These are phyloP conservation scores for Junco hyemalis DNA, from an alignment of 2,113 vertebrate genomes.

Conservation along the genomic window DNA sequence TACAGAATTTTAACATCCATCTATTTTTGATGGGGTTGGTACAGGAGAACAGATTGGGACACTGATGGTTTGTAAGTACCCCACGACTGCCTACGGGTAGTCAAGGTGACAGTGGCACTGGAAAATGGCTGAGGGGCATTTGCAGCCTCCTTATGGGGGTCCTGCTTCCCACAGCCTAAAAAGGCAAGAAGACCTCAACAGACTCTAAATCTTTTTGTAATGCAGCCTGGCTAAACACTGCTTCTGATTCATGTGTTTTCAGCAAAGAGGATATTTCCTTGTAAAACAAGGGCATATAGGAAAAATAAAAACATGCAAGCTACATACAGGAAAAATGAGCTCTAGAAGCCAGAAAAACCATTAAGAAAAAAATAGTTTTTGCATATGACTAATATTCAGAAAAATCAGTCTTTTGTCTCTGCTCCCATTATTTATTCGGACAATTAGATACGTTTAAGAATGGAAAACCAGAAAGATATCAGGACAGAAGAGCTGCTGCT, in stretches of 20 bases:
- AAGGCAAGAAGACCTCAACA: background rate
- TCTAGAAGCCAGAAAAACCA: background rate
- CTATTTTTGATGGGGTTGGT: background rate
- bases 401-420: slow-evolving; percentile 48
- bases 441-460: slow-evolving; percentile 65
- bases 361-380: background rate
- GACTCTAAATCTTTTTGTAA: background rate
- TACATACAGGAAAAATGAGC: background rate
- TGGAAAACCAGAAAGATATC: slow-evolving; percentile 41
- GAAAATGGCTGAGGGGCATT: background rate
- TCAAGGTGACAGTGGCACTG: background rate
- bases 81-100: background rate
- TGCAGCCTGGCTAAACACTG: background rate
- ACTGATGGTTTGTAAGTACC: background rate
- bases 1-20: background rate
- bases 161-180: background rate
- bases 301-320: background rate
- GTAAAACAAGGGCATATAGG: background rate
- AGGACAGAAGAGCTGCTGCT: slow-evolving; percentile 12
- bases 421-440: slow-evolving; percentile 13
- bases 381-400: background rate
- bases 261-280: background rate
- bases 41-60: background rate
- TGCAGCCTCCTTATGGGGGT: background rate
- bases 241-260: background rate